Evolutionary conservation across 2,888 invertebrate species (phyloP).

Genomic region (Oxycera nigricornis): DNA sequence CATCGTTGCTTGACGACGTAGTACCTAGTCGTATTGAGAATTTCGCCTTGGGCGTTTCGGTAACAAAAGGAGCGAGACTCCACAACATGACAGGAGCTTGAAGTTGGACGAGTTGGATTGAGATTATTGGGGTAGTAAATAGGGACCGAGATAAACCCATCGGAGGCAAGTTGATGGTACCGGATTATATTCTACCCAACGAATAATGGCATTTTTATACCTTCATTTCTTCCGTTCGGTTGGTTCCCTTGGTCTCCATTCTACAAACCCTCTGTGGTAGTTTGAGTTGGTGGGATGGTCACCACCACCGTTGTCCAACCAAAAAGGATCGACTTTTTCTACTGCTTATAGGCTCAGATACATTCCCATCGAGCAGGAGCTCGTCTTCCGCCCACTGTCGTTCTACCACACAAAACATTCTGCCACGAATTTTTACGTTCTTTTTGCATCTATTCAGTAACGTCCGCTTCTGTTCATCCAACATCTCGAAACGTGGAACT

Average conservation of each 20-base stretch:
- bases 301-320: neutral
- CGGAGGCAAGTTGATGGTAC: conserved; percentile 8
- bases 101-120: neutral
- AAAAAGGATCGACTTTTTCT: neutral
- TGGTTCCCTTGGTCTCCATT: neutral
- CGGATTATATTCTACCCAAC: conserved; percentile 22
- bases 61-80: neutral
- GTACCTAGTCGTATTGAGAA: neutral
- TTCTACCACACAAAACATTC: conserved; percentile 27
- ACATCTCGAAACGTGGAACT: neutral
- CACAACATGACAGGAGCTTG: neutral
- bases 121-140: neutral
- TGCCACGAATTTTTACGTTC: conserved; percentile 34
- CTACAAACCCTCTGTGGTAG: neutral
- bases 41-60: conserved; percentile 4
- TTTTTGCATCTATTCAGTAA: conserved; percentile 28
- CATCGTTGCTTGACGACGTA: neutral
- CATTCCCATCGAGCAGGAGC: neutral
- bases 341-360: neutral
- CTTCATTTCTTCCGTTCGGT: neutral
- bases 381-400: neutral
- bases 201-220: conserved; percentile 37
- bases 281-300: neutral
- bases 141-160: conserved; percentile 19
- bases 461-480: neutral